Evolutionary conservation across 2,888 invertebrate species (phyloP).

Genomic region (Microdon myrmicae): DNA sequence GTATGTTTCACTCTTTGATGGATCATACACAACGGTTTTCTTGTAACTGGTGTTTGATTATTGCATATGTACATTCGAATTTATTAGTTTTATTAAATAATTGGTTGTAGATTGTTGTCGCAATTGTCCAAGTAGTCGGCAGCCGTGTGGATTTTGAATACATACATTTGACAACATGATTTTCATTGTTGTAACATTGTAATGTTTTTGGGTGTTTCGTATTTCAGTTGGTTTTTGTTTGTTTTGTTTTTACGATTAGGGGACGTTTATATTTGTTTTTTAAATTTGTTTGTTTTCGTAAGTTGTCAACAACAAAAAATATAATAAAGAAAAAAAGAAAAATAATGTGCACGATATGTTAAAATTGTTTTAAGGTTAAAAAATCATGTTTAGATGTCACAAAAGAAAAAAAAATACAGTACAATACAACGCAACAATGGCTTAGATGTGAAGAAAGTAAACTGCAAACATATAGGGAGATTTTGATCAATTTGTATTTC

Average conservation of each 20-base stretch:
- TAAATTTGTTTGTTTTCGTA: constrained; percentile 34
- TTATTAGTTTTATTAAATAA: constrained; percentile 44
- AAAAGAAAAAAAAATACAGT: constrained; percentile 37
- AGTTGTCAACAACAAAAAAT: constrained; percentile 56
- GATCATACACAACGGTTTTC: constrained; percentile 84
- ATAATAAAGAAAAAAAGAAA: constrained; percentile 63
- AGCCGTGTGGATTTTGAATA: constrained; percentile 39
- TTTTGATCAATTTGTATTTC: constrained; percentile 14
- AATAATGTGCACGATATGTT: constrained; percentile 67
- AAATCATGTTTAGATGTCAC: constrained; percentile 38
- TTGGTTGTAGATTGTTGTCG: constrained; percentile 14
- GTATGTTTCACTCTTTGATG: constrained; percentile 88
- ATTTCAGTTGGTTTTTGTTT: constrained; percentile 45
- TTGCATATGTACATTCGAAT: constrained; percentile 20
- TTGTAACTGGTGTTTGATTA: constrained; percentile 64
- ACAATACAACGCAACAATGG: too few relatives aligned
- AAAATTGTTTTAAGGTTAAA: constrained; percentile 59
- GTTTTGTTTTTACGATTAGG: constrained; percentile 31
- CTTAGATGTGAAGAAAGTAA: constrained; percentile 25
- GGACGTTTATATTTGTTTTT: constrained; percentile 55
- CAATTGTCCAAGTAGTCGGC: constrained; percentile 43
- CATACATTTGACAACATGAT: constrained; percentile 25
- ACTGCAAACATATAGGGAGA: constrained; percentile 10
- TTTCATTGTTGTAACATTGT: constrained; percentile 22
- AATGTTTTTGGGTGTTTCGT: constrained; percentile 51